A percentile compares a stretch with the other conserved stretches of the same genome.
These are phyloP conservation scores for Protomyctophum bolini DNA, from an alignment of 2,113 vertebrate genomes.

Conservation along the genomic window DNA sequence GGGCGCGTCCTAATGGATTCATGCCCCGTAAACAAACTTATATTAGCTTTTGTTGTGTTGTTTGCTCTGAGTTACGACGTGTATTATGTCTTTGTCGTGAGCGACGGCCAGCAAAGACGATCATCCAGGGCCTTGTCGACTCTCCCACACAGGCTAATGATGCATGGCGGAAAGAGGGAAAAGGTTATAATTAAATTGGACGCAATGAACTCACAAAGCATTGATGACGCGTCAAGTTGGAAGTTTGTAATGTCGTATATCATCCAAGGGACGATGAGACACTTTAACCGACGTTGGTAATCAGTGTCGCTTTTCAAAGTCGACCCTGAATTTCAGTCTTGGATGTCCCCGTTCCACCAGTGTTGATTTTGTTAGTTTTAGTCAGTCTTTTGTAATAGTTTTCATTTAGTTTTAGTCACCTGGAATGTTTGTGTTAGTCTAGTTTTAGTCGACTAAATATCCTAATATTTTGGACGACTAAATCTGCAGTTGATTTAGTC, in stretches of 20 bases:
- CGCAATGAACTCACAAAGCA: background rate
- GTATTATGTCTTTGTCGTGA: too few species aligned
- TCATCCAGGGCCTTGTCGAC: background rate
- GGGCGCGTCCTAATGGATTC: background rate
- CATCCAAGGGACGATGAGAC: background rate
- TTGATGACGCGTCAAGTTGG: background rate
- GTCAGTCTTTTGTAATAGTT: too few species aligned
- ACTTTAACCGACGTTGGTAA: background rate
- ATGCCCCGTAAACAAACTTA: background rate
- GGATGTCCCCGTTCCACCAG: too few species aligned
- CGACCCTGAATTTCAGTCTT: background rate
- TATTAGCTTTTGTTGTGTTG: too few species aligned
- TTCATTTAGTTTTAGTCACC: too few species aligned
- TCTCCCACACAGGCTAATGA: background rate
- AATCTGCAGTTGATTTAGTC: too few species aligned
- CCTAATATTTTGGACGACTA: too few species aligned
- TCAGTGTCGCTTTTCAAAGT: background rate
- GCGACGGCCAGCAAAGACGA: background rate
- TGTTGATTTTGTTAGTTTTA: too few species aligned
- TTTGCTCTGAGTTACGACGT: too few species aligned
- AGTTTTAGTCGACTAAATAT: too few species aligned
- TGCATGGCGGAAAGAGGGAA: background rate
- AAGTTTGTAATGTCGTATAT: background rate
- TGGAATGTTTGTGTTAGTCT: too few species aligned
- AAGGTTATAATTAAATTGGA: too few species aligned